Evolutionary conservation across 2,797 vertebrate species (phyloP), one percentile per base, ranked within the genome.

Genomic region (Erpetoichthys calabaricus): DNA sequence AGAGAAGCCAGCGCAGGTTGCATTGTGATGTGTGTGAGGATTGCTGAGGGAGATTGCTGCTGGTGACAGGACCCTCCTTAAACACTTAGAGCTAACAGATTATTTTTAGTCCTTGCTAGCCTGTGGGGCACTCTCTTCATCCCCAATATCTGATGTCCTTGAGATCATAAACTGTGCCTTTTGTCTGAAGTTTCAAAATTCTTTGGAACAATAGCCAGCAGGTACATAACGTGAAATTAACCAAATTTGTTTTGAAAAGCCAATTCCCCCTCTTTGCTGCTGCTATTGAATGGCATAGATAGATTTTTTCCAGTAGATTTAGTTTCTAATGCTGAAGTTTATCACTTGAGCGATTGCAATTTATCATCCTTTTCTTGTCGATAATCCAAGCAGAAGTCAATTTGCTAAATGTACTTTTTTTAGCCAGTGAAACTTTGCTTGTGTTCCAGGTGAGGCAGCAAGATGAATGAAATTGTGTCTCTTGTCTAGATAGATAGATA

Each of bases 281-380:
- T 65, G 70, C 69, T 74, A 77, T 64, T 68, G 57, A 75, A 73
- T 77, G 70, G 66, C 69, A 75, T 68, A 73, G 69, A 82, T 73
- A 80, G 73, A 74, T 86, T 81, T 81, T 79, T 80, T 80, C 76
- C 62, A 66, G 74, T 72, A 84, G 76, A 88, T 90, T 87, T 86
- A 80, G 77, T 86, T 81, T 81, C 77, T 85, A 86, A 88, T 85
- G 84, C 73, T 79, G 51, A 74, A 68, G 73, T 87, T 89, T 86
- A 88, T 89, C 83, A 81, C 70, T 85, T 73, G 71, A 76, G 75
- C 72, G 68, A 76, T 72, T 65, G 68, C 73, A 73, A 72, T 88
- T 81, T 64, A 72, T 85, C 79, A 80, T n/a, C 58, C 58, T 57
- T 68, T 70, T 80, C 59, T 73, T 70, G 70, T 86, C 71, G 0